Percentiles rank a stretch among this genome's conserved stretches.
Conservation (phyloP, 2,888 invertebrate species). For the Hypomecis punctinalis region DNA sequence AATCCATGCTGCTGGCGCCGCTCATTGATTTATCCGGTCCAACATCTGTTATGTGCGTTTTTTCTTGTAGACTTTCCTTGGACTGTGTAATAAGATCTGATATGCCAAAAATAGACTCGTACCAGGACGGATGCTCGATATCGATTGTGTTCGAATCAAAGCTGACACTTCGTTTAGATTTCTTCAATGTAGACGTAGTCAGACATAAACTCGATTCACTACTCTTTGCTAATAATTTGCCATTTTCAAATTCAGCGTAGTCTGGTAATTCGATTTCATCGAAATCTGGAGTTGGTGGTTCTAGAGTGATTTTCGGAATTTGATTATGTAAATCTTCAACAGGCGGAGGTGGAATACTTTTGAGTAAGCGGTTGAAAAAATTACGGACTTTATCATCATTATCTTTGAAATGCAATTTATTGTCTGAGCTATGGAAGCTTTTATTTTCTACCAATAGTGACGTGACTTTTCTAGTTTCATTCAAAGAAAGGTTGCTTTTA, state of each 20-base stretch:
- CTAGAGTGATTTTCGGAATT: constrained; percentile 36
- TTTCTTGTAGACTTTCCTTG: constrained; percentile 27
- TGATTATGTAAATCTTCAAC: constrained; percentile 51
- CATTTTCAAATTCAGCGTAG: constrained; percentile 67
- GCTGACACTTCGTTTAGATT: constrained; percentile 57
- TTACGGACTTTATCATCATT: constrained; percentile 63
- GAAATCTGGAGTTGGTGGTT: constrained; percentile 48
- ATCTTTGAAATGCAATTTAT: constrained; percentile 29
- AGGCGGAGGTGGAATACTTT: constrained; percentile 74
- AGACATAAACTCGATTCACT: constrained; percentile 49
- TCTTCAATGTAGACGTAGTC: constrained; percentile 69
- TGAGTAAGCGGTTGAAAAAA: constrained; percentile 66
- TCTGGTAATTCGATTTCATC: constrained; percentile 65
- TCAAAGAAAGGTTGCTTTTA: constrained; percentile 52
- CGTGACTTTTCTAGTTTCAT: constrained; percentile 52
- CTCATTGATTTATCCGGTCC: constrained; percentile 28
- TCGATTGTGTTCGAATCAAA: constrained; percentile 58
- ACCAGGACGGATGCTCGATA: constrained; percentile 62
- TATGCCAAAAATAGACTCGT: constrained; percentile 73
- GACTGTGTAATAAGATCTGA: constrained; percentile 53
- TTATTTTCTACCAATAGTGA: constrained; percentile 49
- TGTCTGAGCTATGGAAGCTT: constrained; percentile 26
- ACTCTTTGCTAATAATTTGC: constrained; percentile 53
- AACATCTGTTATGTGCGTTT: constrained; percentile 29
- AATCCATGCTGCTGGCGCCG: constrained; percentile 47